Evolutionary conservation across 2,888 invertebrate species (phyloP).

Genomic region (Zeuzera pyrina): DNA sequence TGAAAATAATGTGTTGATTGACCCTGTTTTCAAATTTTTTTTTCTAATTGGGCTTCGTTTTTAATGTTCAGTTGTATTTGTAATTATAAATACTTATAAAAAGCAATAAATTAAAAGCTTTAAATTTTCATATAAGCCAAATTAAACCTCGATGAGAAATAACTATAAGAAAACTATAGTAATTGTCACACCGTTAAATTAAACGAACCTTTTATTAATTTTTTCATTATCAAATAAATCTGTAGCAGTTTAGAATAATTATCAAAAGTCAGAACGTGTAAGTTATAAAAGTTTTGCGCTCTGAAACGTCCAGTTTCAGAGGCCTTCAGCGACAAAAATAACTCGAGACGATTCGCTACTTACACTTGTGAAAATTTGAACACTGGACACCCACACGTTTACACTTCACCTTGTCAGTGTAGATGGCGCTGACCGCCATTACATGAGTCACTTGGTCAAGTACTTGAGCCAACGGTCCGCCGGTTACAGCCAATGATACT

Average conservation of each 20-base stretch:
- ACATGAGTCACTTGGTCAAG: slow-evolving; percentile 42
- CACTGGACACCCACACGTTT: slow-evolving; percentile 61
- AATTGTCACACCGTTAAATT: too few relatives aligned
- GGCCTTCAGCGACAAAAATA: slow-evolving; percentile 65
- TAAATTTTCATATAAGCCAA: too few relatives aligned
- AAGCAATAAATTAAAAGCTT: neutral
- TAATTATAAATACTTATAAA: neutral
- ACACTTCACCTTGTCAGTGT: slow-evolving; percentile 65
- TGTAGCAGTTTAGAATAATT: slow-evolving; percentile 39
- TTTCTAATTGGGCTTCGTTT: too few relatives aligned
- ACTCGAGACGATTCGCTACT: slow-evolving; percentile 57
- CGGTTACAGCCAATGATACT: slow-evolving; percentile 10
- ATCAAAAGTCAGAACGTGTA: slow-evolving; percentile 43
- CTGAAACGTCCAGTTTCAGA: slow-evolving; percentile 36
- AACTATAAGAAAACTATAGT: neutral
- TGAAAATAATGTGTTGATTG: too few relatives aligned
- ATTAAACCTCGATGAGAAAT: neutral
- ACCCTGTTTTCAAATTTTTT: too few relatives aligned
- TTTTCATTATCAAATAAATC: too few relatives aligned
- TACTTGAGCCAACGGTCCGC: slow-evolving; percentile 14
- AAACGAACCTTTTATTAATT: too few relatives aligned
- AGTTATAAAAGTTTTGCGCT: slow-evolving; percentile 35
- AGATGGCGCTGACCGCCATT: slow-evolving; percentile 62
- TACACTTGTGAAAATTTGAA: slow-evolving; percentile 63
- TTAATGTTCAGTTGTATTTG: too few relatives aligned